Conservation (phyloP, 2,888 invertebrate species). For the Beris chalybata region DNA sequence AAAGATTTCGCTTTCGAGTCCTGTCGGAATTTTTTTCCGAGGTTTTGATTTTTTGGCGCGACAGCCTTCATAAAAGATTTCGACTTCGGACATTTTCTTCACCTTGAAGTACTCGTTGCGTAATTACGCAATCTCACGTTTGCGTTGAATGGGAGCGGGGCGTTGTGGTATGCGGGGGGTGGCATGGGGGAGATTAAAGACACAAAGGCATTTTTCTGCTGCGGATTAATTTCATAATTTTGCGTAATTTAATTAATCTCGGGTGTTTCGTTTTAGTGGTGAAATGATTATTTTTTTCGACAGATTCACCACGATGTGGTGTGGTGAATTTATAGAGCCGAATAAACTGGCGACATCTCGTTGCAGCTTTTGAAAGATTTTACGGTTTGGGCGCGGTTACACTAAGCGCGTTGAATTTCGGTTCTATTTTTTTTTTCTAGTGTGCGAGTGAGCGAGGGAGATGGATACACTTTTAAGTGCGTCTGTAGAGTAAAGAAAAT, state of each 20-base stretch:
- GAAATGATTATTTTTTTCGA: background rate
- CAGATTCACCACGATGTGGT: conserved; percentile 29
- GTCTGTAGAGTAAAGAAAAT: too few species aligned
- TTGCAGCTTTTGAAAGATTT: background rate
- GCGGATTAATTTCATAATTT: background rate
- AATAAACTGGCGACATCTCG: conserved; percentile 27
- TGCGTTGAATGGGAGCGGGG: background rate
- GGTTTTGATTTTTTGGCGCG: too few species aligned
- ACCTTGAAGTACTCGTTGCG: too few species aligned
- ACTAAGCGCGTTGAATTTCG: background rate
- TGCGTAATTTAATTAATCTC: background rate
- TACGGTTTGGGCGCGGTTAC: background rate
- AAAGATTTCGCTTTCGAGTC: conserved; percentile 2
- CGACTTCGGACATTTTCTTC: too few species aligned
- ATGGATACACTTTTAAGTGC: too few species aligned
- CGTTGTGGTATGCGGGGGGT: too few species aligned
- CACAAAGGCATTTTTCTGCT: too few species aligned
- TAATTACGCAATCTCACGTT: background rate
- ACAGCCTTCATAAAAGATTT: too few species aligned
- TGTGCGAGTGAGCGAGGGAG: too few species aligned
- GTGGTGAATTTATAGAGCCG: conserved; percentile 10
- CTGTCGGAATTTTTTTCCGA: background rate
- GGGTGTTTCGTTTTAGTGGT: conserved; percentile 14
- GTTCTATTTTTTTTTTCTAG: too few species aligned
- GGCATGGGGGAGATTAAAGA: too few species aligned